Evolutionary conservation across 2,113 vertebrate species (phyloP).

Genomic region (Setophaga petechia): DNA sequence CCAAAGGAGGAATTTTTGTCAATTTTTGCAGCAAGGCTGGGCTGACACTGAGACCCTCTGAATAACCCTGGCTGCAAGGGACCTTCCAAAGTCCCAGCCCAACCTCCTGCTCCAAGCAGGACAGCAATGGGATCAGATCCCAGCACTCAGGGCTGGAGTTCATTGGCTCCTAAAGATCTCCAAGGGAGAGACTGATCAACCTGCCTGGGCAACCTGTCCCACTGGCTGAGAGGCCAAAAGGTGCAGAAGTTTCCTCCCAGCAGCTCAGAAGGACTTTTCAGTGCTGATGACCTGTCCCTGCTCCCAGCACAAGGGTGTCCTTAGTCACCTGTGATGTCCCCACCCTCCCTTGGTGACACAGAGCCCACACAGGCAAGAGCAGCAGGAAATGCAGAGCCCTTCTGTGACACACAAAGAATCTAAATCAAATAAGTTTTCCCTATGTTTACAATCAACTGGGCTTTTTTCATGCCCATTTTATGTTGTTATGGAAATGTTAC

Average conservation of each 20-base stretch:
- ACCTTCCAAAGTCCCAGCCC: background rate
- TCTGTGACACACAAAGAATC: background rate
- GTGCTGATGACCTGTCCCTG: background rate
- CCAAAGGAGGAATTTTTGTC: background rate
- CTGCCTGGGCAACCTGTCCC: background rate
- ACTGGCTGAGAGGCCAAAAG: rapidly evolving
- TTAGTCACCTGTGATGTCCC: background rate
- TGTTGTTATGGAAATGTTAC: background rate
- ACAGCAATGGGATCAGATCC: background rate
- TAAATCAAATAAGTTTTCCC: background rate
- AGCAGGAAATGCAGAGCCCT: background rate
- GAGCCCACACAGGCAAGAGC: background rate
- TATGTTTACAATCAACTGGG: background rate
- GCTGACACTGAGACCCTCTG: background rate
- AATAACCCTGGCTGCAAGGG: background rate
- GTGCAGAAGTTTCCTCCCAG: background rate
- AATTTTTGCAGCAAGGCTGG: background rate
- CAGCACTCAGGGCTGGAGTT: background rate
- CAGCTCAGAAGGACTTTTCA: background rate
- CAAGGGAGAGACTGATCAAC: background rate
- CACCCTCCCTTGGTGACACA: background rate
- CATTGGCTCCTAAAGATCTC: background rate
- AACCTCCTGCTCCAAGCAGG: background rate
- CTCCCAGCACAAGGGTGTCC: background rate
- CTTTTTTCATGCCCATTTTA: background rate